Conservation (phyloP, 2,113 vertebrate genomes). For the Crotalus helleri region DNA sequence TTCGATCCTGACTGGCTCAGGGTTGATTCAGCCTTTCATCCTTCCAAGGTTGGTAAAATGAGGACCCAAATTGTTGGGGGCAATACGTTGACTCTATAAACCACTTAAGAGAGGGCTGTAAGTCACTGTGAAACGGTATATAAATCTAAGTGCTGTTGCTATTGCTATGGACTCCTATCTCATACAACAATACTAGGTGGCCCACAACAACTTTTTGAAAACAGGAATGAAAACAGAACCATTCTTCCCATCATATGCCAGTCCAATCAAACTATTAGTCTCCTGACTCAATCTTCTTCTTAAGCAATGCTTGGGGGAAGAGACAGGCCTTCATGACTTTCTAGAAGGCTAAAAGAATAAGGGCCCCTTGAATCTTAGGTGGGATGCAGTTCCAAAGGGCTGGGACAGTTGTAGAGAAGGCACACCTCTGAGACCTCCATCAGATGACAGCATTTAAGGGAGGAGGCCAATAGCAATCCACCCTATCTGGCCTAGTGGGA, state of each 20-base stretch:
- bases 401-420: background rate
- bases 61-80: too few species aligned
- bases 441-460: background rate
- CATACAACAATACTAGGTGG: background rate
- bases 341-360: background rate
- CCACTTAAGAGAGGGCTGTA: too few species aligned
- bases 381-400: background rate
- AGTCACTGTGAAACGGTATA: too few species aligned
- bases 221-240: background rate
- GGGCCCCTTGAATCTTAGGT: background rate
- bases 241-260: background rate
- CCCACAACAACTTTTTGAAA: background rate
- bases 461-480: background rate
- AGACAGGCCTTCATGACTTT: background rate
- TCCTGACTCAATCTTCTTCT: background rate
- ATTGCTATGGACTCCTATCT: background rate
- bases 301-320: too few species aligned
- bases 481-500: background rate
- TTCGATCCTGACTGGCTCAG: too few species aligned
- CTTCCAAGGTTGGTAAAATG: too few species aligned
- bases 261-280: background rate
- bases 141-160: too few species aligned
- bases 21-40: too few species aligned
- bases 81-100: too few species aligned
- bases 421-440: background rate